phyloP scores from a whole-genome alignment of 2,888 invertebrate genomes.

The Drosophila ezoana region DNA sequence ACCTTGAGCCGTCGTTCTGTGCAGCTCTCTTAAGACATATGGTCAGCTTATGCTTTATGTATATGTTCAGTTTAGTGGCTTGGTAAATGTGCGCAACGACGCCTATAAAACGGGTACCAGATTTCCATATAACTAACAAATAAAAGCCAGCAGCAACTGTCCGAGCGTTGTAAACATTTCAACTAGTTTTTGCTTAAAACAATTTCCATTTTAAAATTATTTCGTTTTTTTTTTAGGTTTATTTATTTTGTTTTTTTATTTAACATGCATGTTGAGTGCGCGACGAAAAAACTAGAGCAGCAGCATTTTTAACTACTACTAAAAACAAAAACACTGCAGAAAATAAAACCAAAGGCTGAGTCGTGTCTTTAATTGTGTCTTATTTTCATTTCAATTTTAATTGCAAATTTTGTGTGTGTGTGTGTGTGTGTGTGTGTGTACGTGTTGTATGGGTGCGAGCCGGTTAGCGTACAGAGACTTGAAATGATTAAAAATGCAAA shows the following conservation, averaged over 20 bases:
- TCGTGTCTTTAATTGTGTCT: slow-evolving; percentile 69
- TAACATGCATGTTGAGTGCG: slow-evolving; percentile 59
- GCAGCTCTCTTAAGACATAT: slow-evolving; percentile 33
- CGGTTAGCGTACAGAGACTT: slow-evolving; percentile 10
- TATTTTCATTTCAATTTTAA: slow-evolving; percentile 79
- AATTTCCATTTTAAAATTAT: slow-evolving; percentile 67
- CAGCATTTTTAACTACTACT: slow-evolving; percentile 47
- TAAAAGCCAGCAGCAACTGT: slow-evolving; percentile 53
- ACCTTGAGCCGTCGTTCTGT: slow-evolving; percentile 68
- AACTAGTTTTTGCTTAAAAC: slow-evolving; percentile 63
- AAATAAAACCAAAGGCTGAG: slow-evolving; percentile 43
- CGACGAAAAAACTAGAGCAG: slow-evolving; percentile 60
- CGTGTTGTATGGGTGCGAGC: slow-evolving; percentile 36
- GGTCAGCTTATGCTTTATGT: slow-evolving; percentile 33
- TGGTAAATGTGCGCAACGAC: slow-evolving; percentile 50
- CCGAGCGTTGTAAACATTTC: slow-evolving; percentile 46
- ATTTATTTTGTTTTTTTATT: slow-evolving; percentile 20
- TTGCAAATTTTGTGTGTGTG: slow-evolving; percentile 62
- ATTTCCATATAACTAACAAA: slow-evolving; percentile 70
- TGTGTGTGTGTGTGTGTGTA: slow-evolving; percentile 27
- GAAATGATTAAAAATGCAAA: slow-evolving; percentile 70
- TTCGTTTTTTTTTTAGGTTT: slow-evolving; percentile 21
- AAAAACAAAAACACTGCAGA: slow-evolving; percentile 40
- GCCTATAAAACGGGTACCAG: slow-evolving; percentile 60
- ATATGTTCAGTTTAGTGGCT: slow-evolving; percentile 29